Base-by-base conservation (phyloP, 2,797 vertebrate species). In the Sphenodon punctatus region DNA sequence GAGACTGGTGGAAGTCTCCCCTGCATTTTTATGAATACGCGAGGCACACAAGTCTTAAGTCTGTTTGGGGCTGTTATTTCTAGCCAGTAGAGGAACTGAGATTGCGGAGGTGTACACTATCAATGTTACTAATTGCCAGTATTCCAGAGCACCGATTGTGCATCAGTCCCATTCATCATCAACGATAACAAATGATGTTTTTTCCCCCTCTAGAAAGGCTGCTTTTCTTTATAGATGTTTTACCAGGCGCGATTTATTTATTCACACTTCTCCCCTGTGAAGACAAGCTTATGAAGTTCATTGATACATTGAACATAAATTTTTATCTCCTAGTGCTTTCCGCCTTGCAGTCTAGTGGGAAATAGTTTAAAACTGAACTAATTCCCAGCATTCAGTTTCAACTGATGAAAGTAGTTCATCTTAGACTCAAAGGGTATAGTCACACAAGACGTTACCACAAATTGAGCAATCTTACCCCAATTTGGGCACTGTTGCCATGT, bases 21-120 rank as follows among this genome's bases (percentile, higher is more conserved):
- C 89, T 87, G 82, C 93, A 89, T 91, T 92, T 92, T 89, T 82
- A 91, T 73, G 61, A 87, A 85, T 85, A 68, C 88, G 78, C 60
- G 67, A 83, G 82, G 70, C 41, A 53, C 22, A 80, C 27, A 66
- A 83, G 85, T 86, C 76, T 85, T n/a, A 63, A 72, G 70, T n/a
- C 86, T 93, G 63, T 84, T 92, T 88, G 86, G 80, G 73, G 80
- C 56, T 85, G 75, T 80, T 84, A 87, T 89, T 93, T 88, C 74
- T 90, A 87, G 82, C 19, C 84, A 90, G 83, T 68, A 80, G 78
- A 70, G 89, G 85, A 86, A 88, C 1, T 78, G 77, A 89, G 88
- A 93, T 84, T 71, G 48, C 59, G 80, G 63, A 64, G 73, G 67
- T 75, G 20, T 60, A 72, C 38, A 83, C 63, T 89, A 77, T 85